A percentile compares a stretch with the other conserved stretches of the same genome.
Conservation (phyloP, 2,888 invertebrate genomes). For the Synergus japonicus region DNA sequence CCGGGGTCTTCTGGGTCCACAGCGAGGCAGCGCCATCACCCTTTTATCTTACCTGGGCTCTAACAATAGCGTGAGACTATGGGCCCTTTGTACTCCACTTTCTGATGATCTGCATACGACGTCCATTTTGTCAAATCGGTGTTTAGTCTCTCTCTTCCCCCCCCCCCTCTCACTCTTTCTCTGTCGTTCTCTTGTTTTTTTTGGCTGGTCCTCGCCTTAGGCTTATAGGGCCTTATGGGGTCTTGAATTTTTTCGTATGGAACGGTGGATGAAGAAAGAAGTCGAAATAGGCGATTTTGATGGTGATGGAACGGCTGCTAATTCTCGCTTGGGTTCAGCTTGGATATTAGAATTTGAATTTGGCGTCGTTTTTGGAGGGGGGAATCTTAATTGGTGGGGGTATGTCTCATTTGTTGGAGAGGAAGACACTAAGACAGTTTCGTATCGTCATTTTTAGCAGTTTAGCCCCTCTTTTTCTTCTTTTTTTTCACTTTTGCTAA, state of each 20-base stretch:
- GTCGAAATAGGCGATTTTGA: conserved; percentile 45
- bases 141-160: conserved; percentile 40
- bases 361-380: not conserved
- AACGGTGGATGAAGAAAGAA: conserved; percentile 40
- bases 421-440: no score
- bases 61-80: conserved; percentile 77
- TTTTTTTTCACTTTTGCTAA: no score
- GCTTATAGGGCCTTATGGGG: not conserved
- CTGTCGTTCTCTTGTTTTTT: conserved; percentile 1
- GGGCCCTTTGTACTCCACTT: conserved; percentile 75
- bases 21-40: conserved; percentile 52
- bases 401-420: no score
- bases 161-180: not conserved
- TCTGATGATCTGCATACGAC: conserved; percentile 74
- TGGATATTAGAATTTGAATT: conserved; percentile 7
- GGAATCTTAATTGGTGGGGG: not conserved
- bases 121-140: conserved; percentile 57
- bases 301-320: conserved; percentile 53
- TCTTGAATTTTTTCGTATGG: not conserved
- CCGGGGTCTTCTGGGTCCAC: conserved; percentile 47
- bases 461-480: no score
- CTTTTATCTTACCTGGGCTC: conserved; percentile 76
- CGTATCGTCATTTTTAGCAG: no score
- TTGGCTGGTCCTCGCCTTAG: conserved; percentile 40
- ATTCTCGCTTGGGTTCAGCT: conserved; percentile 29